phyloP scores from a whole-genome alignment of 2,113 vertebrate species.

The Peromyscus californicus region DNA sequence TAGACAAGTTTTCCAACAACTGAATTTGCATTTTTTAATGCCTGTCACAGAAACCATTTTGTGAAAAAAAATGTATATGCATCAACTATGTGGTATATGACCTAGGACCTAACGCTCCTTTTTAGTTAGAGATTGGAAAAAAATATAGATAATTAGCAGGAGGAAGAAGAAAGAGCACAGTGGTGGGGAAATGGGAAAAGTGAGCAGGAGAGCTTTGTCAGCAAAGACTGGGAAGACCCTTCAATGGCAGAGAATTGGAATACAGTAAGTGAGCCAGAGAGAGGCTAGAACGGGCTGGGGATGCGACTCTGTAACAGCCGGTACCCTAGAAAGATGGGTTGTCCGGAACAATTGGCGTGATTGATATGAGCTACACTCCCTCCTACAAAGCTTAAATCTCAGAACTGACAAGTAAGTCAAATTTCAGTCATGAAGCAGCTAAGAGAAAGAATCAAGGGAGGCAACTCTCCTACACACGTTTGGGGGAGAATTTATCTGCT shows the following conservation, averaged over 20 bases:
- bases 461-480: rapidly evolving
- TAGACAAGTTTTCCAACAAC: neutral
- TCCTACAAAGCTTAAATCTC: neutral
- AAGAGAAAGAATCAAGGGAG: neutral
- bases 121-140: neutral
- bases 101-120: neutral
- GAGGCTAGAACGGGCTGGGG: rapidly evolving
- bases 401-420: neutral
- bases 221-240: neutral
- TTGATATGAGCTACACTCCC: neutral
- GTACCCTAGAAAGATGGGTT: neutral
- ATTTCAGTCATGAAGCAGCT: neutral
- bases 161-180: neutral
- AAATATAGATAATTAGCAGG: neutral
- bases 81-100: neutral
- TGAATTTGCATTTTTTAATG: neutral
- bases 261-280: neutral
- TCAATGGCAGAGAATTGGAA: neutral
- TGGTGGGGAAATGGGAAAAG: no score
- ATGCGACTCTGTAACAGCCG: neutral
- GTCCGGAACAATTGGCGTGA: neutral
- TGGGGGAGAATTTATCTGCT: neutral
- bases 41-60: neutral
- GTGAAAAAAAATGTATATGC: neutral
- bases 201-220: neutral